Percentiles rank a stretch among this genome's conserved stretches.
phyloP scores from a whole-genome alignment of 1,140 invertebrate genomes.

The Vollenhovia emeryi region DNA sequence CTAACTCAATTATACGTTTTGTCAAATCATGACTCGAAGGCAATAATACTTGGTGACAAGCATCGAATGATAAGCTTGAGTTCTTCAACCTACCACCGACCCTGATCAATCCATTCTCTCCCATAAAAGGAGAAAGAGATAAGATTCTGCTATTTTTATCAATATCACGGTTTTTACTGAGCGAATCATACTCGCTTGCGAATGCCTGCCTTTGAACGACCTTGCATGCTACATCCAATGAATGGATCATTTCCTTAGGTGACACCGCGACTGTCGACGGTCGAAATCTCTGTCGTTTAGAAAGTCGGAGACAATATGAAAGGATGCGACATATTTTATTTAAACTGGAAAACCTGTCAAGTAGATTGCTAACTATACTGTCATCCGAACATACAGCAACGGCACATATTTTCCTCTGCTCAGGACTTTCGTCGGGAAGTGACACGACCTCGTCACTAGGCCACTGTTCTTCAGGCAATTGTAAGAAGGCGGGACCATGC shows the following conservation, averaged over 20 bases:
- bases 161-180: neutral
- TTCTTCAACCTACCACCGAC: neutral
- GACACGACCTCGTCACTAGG: too few species aligned
- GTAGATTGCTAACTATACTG: neutral
- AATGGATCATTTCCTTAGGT: neutral
- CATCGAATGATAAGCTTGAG: neutral
- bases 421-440: neutral
- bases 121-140: neutral
- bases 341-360: too few species aligned
- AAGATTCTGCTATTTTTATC: neutral
- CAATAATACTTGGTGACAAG: neutral
- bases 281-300: too few species aligned
- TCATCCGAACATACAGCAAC: too few species aligned
- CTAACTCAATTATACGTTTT: neutral
- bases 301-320: too few species aligned
- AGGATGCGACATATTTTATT: too few species aligned
- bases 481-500: neutral
- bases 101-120: neutral
- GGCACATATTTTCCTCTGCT: neutral
- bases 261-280: too few species aligned
- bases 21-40: neutral
- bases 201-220: neutral
- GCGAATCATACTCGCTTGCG: accelerated
- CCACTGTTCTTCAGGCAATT: neutral
- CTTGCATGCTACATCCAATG: neutral